Conservation (phyloP, 2,113 vertebrate genomes). For the Danio rerio region DNA sequence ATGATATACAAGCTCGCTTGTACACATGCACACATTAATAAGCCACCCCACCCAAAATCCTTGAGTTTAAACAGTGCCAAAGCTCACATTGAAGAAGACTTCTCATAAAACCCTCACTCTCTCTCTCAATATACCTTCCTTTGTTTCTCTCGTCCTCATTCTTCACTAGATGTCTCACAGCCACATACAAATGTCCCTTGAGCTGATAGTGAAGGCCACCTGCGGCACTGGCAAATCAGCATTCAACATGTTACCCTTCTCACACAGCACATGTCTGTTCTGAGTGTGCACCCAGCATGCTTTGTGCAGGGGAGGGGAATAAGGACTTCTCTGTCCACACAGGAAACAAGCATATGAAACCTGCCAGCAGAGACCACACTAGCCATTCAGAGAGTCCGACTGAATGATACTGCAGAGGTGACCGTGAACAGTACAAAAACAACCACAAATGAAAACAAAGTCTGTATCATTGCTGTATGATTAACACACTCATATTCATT, state of each 20-base stretch:
- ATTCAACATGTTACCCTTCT: slow-evolving; percentile 43
- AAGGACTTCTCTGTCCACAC: slow-evolving; percentile 54
- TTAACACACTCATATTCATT: neutral
- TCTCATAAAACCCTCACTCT: neutral
- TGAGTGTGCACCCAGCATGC: slow-evolving; percentile 48
- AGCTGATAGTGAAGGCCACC: slow-evolving; percentile 50
- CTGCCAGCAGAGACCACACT: slow-evolving; percentile 23
- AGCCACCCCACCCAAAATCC: neutral
- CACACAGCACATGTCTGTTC: slow-evolving; percentile 54
- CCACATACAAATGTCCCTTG: slow-evolving; percentile 44
- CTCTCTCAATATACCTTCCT: neutral
- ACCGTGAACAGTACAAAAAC: neutral
- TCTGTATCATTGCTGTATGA: neutral
- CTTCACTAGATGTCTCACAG: neutral
- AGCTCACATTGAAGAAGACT: neutral
- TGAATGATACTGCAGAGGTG: slow-evolving; percentile 8
- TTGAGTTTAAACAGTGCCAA: neutral
- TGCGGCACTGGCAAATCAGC: slow-evolving; percentile 51
- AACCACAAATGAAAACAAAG: neutral
- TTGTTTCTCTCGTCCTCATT: neutral
- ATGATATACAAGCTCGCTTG: neutral
- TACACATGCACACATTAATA: slow-evolving; percentile 31
- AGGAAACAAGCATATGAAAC: slow-evolving; percentile 47
- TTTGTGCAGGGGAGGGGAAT: slow-evolving; percentile 48
- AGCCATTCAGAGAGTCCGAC: slow-evolving; percentile 18